Percentiles rank a stretch among this genome's conserved stretches.
phyloP scores from a whole-genome alignment of 2,113 vertebrate genomes.

The Pao palembangensis region DNA sequence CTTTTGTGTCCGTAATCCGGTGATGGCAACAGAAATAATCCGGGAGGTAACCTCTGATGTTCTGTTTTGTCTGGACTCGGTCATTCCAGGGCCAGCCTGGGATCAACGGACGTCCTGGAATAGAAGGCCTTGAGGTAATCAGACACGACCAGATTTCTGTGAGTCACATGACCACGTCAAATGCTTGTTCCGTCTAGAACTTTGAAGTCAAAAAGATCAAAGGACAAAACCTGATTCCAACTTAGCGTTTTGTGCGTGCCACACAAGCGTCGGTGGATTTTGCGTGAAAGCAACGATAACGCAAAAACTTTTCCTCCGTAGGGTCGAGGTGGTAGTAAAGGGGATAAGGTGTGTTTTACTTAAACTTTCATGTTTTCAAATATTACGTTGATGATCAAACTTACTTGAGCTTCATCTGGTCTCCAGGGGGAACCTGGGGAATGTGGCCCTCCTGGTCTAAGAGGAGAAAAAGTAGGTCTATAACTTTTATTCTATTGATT shows the following conservation, averaged over 20 bases:
- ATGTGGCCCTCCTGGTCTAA: constrained; percentile 78
- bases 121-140: constrained; percentile 78
- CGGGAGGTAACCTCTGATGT: constrained; percentile 17
- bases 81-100: constrained; percentile 78
- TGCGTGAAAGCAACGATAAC: too few relatives aligned
- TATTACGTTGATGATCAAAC: neutral
- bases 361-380: neutral
- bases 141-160: neutral
- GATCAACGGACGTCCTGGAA: constrained; percentile 79
- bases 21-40: constrained; percentile 19
- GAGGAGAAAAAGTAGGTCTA: constrained; percentile 79
- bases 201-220: too few relatives aligned
- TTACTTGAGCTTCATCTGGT: neutral
- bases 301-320: constrained; percentile 20
- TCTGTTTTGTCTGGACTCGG: constrained; percentile 32
- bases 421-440: constrained; percentile 79
- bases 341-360: constrained; percentile 58
- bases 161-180: too few relatives aligned
- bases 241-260: too few relatives aligned
- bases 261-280: too few relatives aligned
- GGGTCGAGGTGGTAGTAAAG: constrained; percentile 64
- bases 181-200: too few relatives aligned
- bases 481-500: neutral
- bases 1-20: constrained; percentile 34
- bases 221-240: too few relatives aligned